A percentile compares a stretch with the other conserved stretches of the same genome.
Evolutionary conservation across 2,888 invertebrate species (phyloP).

Genomic region (Leucophora obtusa): DNA sequence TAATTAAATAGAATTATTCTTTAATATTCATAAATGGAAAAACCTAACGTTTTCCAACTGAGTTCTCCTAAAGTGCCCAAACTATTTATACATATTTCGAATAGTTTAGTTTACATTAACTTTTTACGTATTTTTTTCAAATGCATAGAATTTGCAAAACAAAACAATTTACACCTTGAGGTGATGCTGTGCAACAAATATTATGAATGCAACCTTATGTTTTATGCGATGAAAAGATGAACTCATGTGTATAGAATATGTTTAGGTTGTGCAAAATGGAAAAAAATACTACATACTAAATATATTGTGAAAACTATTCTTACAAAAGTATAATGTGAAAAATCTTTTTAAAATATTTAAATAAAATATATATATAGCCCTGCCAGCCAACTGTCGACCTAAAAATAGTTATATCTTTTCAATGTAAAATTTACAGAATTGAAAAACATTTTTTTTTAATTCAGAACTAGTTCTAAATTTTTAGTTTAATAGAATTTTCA

Average conservation of each 20-base stretch:
- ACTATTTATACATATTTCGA: constrained; percentile 49
- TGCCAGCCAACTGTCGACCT: no score
- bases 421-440: no score
- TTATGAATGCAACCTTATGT: constrained; percentile 1
- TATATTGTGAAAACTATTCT: not conserved
- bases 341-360: no score
- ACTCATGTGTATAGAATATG: constrained; percentile 60
- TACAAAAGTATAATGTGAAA: not conserved
- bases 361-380: no score
- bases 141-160: not conserved
- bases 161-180: constrained; percentile 56
- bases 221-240: constrained; percentile 53
- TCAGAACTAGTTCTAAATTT: no score
- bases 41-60: constrained; percentile 33
- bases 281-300: no score
- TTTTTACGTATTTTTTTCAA: not conserved
- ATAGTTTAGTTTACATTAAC: not conserved
- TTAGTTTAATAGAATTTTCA: no score
- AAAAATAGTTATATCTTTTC: no score
- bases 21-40: no score
- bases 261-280: no score
- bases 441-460: no score
- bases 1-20: no score
- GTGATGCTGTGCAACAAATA: constrained; percentile 19
- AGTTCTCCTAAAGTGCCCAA: constrained; percentile 51